Evolutionary conservation across 1,140 invertebrate genomes (phyloP).

Genomic region (Bombus superbus): DNA sequence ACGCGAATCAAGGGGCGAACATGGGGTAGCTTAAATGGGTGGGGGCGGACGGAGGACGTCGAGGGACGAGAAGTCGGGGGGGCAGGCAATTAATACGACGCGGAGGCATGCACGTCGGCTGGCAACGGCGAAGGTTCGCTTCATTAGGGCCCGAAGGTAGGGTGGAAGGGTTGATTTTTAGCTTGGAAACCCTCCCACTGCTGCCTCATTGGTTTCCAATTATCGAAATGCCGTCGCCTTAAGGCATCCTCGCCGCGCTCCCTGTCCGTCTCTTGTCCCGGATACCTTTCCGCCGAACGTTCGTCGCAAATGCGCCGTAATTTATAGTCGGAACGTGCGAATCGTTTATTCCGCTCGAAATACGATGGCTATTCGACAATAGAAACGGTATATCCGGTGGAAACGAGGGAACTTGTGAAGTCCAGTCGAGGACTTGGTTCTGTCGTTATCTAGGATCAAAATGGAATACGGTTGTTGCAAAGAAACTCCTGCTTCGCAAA

Average conservation of each 20-base stretch:
- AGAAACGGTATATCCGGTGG: background rate
- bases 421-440: background rate
- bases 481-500: too few species aligned
- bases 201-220: slow-evolving; percentile 74
- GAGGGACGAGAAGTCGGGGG: slow-evolving; percentile 61
- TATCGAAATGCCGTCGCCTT: slow-evolving; percentile 73
- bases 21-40: slow-evolving; percentile 10
- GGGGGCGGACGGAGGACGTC: slow-evolving; percentile 68
- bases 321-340: slow-evolving; percentile 57
- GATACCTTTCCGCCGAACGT: slow-evolving; percentile 25
- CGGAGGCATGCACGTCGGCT: slow-evolving; percentile 77
- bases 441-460: background rate
- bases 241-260: slow-evolving; percentile 58
- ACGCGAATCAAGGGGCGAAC: slow-evolving; percentile 5
- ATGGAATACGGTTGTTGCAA: background rate
- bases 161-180: slow-evolving; percentile 77
- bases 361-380: background rate
- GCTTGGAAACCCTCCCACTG: slow-evolving; percentile 70
- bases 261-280: slow-evolving; percentile 44
- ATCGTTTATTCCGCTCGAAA: slow-evolving; percentile 20
- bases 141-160: slow-evolving; percentile 75
- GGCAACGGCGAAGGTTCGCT: slow-evolving; percentile 75
- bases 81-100: slow-evolving; percentile 80
- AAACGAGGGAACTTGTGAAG: background rate
- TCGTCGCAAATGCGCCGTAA: slow-evolving; percentile 50